phyloP scores from a whole-genome alignment of 2,113 vertebrate genomes.

The Trematomus loennbergii region DNA sequence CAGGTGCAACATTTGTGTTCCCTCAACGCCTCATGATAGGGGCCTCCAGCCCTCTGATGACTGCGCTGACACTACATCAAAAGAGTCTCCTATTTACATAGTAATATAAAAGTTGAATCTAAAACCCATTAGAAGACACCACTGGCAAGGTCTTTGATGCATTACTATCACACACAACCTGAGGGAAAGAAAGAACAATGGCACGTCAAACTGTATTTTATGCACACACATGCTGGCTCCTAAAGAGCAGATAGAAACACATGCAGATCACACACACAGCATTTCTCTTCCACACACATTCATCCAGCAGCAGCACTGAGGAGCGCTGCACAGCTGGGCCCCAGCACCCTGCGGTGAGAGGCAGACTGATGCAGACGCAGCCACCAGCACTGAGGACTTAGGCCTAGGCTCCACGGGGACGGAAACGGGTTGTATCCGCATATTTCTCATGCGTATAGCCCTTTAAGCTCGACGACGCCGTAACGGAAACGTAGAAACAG shows the following conservation, averaged over 20 bases:
- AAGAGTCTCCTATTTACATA: conserved; percentile 74
- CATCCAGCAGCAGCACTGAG: conserved; percentile 22
- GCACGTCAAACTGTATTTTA: conserved; percentile 19
- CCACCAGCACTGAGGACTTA: conserved; percentile 18
- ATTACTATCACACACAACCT: conserved; percentile 62
- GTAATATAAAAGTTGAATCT: conserved; percentile 74
- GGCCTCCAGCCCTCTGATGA: conserved; percentile 59
- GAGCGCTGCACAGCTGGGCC: conserved; percentile 64
- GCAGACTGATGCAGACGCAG: conserved; percentile 24
- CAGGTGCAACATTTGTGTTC: conserved; percentile 63
- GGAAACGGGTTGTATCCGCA: no score
- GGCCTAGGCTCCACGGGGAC: no score
- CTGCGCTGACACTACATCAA: conserved; percentile 65
- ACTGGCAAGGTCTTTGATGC: conserved; percentile 69
- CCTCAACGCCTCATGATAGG: conserved; percentile 53
- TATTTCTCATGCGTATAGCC: no score
- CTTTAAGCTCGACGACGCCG: no score
- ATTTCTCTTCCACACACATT: conserved; percentile 5
- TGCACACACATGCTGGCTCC: background rate
- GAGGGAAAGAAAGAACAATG: conserved; percentile 58
- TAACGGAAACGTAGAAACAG: no score
- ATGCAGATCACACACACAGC: conserved; percentile 8
- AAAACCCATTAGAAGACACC: conserved; percentile 73
- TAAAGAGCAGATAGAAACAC: background rate
- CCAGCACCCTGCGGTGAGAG: conserved; percentile 27